Evolutionary conservation across 2,113 vertebrate genomes (phyloP).

Genomic region (Aldabrachelys gigantea): DNA sequence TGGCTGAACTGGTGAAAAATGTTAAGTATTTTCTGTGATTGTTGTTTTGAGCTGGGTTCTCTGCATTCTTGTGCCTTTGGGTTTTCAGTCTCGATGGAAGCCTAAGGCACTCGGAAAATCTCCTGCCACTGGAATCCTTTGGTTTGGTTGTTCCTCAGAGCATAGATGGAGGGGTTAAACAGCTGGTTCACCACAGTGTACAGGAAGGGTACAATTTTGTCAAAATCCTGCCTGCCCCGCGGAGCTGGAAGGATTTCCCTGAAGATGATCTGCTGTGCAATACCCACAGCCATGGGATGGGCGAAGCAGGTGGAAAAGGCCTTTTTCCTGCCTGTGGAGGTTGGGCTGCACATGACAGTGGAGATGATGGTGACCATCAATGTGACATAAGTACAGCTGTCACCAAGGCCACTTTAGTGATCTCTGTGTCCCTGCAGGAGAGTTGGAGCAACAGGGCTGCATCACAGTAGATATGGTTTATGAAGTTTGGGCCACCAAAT

Average conservation of each 20-base stretch:
- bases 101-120: too few relatives aligned
- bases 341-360: neutral
- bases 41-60: too few relatives aligned
- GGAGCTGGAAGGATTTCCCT: neutral
- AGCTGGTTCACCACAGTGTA: neutral
- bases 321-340: neutral
- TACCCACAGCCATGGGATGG: neutral
- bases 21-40: too few relatives aligned
- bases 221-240: neutral
- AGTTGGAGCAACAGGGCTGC: neutral
- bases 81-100: too few relatives aligned
- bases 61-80: too few relatives aligned
- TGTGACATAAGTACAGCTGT: neutral
- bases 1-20: too few relatives aligned
- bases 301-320: neutral
- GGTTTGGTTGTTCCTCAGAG: too few relatives aligned
- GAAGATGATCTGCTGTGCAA: neutral
- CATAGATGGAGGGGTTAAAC: neutral
- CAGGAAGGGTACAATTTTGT: neutral
- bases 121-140: too few relatives aligned
- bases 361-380: neutral
- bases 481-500: conserved; percentile 34
- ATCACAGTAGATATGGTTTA: conserved; percentile 27
- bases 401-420: neutral
- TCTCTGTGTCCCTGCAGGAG: neutral